Conservation (phyloP, 2,113 vertebrate genomes). For the Rhombomys opimus region DNA sequence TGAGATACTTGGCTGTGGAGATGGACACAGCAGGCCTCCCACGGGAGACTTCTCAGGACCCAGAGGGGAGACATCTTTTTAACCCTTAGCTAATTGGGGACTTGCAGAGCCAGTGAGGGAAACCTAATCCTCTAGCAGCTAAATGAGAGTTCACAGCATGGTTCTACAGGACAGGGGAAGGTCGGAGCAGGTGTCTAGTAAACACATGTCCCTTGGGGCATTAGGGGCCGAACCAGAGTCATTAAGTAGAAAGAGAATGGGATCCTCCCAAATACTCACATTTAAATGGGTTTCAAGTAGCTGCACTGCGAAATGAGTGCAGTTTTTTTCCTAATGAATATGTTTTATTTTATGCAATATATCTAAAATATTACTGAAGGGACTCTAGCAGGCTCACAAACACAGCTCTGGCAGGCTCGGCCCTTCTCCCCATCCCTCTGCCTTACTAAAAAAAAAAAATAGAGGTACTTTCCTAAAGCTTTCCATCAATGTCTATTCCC, state of each 20-base stretch:
- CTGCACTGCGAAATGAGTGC: constrained; percentile 2
- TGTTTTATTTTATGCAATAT: background rate
- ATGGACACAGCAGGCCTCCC: accelerated
- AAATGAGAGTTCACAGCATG: background rate
- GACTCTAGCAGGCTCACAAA: too few relatives aligned
- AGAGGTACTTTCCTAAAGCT: too few relatives aligned
- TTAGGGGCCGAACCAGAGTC: background rate
- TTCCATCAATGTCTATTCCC: too few relatives aligned
- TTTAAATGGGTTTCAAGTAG: background rate
- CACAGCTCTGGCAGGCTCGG: too few relatives aligned
- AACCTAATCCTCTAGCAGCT: background rate
- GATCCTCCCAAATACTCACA: background rate
- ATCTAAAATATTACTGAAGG: background rate
- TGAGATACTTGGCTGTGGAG: background rate
- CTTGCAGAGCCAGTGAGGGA: background rate
- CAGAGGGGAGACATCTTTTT: background rate
- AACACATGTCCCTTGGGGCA: background rate
- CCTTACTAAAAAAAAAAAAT: too few relatives aligned
- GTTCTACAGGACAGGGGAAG: background rate
- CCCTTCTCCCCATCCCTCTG: too few relatives aligned
- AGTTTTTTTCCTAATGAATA: background rate
- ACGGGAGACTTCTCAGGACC: background rate
- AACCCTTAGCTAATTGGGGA: background rate
- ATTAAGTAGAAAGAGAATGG: background rate
- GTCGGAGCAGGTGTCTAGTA: background rate